Evolutionary conservation across 2,888 invertebrate species (phyloP), one percentile per base, ranked within the genome.

Genomic region (Gnatocerus cornutus): DNA sequence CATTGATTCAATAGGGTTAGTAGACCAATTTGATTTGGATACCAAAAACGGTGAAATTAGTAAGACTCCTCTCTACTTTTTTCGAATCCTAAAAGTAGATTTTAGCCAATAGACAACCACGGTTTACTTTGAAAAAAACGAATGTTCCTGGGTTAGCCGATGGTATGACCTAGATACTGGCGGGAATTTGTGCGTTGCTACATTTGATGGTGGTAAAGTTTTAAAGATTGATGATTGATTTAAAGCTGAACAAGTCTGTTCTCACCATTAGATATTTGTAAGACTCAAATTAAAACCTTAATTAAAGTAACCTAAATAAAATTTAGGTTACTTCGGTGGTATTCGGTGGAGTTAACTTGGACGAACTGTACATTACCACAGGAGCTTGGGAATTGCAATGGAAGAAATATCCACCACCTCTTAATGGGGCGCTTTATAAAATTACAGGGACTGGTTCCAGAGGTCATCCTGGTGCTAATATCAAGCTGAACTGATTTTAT

Each of bases 11-110:
- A 85, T 88, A 0, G 82, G 86, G 27, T 87, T 88, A 70, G 85
- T 93, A 6, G 90, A 88, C 71, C 90, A 88, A 0, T 93, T 90
- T 77, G 91, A 93, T 80, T 93, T 87, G 75, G 87, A 92, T 73
- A 73, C 88, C 0, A 82, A 83, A 0, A 85, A 82, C 27, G 89
- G 88, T 33, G 77, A 74, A 16, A 86, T 90, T 10, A 37, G 75
- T 77, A 70, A 73, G 70, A n/a, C n/a, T n/a, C n/a, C n/a, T n/a
- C n/a, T n/a, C n/a, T n/a, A n/a, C n/a, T n/a, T n/a, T n/a, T n/a
- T n/a, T n/a, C n/a, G n/a, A n/a, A n/a, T n/a, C n/a, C n/a, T n/a
- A n/a, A n/a, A n/a, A n/a, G n/a, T 1, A 14, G 46, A 30, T 85
- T 86, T 0, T 83, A 91, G 90, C 87, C 27, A 91, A 90, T 79